Conservation (phyloP, 1,140 invertebrate species). For the Drosophila elegans region DNA sequence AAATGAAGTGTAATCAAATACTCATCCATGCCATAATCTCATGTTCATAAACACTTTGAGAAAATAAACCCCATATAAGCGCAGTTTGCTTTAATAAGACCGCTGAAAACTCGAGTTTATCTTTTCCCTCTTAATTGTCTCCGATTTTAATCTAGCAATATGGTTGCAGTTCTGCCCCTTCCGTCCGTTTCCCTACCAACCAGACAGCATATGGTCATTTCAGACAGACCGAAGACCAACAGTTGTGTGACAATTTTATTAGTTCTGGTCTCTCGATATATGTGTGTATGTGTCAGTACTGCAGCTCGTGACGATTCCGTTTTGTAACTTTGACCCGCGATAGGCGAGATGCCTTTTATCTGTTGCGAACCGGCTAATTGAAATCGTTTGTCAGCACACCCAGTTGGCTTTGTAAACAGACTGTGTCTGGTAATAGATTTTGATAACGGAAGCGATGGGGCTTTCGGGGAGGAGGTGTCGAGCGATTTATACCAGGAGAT, state of each 20-base stretch:
- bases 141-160: conserved; percentile 79
- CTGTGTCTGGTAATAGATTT: conserved; percentile 42
- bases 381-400: conserved; percentile 76
- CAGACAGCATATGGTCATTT: conserved; percentile 56
- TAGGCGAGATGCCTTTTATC: conserved; percentile 58
- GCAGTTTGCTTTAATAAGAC: conserved; percentile 14
- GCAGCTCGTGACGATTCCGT: conserved; percentile 62
- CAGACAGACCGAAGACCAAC: conserved; percentile 24
- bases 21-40: background rate
- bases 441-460: conserved; percentile 67
- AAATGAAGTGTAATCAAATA: conserved; percentile 11
- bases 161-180: conserved; percentile 32
- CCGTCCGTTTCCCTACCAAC: background rate
- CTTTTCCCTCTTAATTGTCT: conserved; percentile 71
- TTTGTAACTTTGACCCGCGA: conserved; percentile 65
- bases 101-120: conserved; percentile 45
- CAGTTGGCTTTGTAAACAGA: conserved; percentile 61
- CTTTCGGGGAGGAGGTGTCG: conserved; percentile 36
- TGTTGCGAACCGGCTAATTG: conserved; percentile 71
- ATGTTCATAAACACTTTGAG: conserved; percentile 14
- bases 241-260: conserved; percentile 76
- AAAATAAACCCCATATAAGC: conserved; percentile 11
- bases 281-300: conserved; percentile 6
- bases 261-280: conserved; percentile 35
- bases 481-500: conserved; percentile 39